phyloP scores from a whole-genome alignment of 2,888 invertebrate genomes.

The Spilarctia lutea region DNA sequence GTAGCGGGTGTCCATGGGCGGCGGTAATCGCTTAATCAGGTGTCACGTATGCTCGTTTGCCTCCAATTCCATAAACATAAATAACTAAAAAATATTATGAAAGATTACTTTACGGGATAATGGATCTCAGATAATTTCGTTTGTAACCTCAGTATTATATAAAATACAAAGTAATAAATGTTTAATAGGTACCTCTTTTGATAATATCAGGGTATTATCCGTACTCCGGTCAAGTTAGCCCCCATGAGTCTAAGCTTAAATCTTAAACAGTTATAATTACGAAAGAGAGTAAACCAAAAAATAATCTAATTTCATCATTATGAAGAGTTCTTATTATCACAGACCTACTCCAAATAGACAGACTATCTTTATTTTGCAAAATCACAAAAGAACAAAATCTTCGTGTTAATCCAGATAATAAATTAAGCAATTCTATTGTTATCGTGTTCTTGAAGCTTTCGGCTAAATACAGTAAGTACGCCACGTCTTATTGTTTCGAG shows the following conservation, averaged over 20 bases:
- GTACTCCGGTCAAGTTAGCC: not conserved
- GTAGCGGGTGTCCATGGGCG: no score
- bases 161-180: no score
- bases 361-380: constrained; percentile 6
- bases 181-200: no score
- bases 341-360: not conserved
- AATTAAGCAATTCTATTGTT: constrained; percentile 19
- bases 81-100: no score
- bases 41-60: no score
- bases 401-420: constrained; percentile 15
- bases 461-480: constrained; percentile 9
- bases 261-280: not conserved
- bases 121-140: no score
- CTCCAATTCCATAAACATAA: no score
- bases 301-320: not conserved
- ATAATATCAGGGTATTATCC: no score
- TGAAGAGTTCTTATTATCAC: not conserved
- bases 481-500: constrained; percentile 15
- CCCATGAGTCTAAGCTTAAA: not conserved
- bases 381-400: constrained; percentile 15
- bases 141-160: no score
- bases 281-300: not conserved
- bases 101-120: no score
- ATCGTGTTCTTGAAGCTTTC: constrained; percentile 11
- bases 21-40: no score